Percentiles rank a stretch among this genome's conserved stretches.
These are phyloP conservation scores for Jordanella pulchra DNA, from an alignment of 2,797 vertebrate species.

Conservation along the genomic window DNA sequence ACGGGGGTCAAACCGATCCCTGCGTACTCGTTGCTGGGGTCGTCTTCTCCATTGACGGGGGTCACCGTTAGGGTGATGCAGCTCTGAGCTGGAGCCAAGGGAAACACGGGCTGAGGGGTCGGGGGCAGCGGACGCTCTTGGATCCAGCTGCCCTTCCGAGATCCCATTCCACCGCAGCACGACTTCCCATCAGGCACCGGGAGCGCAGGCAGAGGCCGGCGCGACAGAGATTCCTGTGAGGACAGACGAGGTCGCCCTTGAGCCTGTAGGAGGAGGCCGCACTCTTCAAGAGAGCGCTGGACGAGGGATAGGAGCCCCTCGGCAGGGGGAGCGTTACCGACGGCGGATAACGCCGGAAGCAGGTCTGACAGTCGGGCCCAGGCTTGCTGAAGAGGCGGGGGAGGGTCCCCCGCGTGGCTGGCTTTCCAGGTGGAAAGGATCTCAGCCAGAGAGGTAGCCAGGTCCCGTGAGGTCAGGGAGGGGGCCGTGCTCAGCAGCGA, in stretches of 20 bases:
- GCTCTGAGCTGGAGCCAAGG: slow-evolving; percentile 60
- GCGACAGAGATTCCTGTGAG: slow-evolving; percentile 90
- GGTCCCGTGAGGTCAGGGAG: slow-evolving; percentile 69
- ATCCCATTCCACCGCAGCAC: slow-evolving; percentile 77
- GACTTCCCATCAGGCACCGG: slow-evolving; percentile 80
- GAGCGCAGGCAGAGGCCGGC: slow-evolving; percentile 88
- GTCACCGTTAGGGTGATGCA: slow-evolving; percentile 67
- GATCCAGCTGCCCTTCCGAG: slow-evolving; percentile 91
- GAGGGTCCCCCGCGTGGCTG: slow-evolving; percentile 73
- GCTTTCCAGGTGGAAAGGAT: slow-evolving; percentile 82
- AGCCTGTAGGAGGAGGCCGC: slow-evolving; percentile 73
- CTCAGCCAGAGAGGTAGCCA: slow-evolving; percentile 79
- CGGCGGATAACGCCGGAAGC: slow-evolving; percentile 74
- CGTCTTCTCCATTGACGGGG: slow-evolving; percentile 71
- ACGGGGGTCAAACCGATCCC: slow-evolving; percentile 83
- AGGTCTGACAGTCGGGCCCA: slow-evolving; percentile 81
- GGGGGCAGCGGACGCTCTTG: slow-evolving; percentile 91
- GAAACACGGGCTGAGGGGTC: slow-evolving; percentile 82
- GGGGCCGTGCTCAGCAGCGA: slow-evolving; percentile 66
- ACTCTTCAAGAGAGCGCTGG: slow-evolving; percentile 81
- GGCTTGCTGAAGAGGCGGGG: slow-evolving; percentile 75
- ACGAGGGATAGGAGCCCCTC: slow-evolving; percentile 77
- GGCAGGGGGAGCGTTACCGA: slow-evolving; percentile 67
- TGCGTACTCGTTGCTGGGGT: slow-evolving; percentile 87
- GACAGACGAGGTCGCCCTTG: slow-evolving; percentile 86